phyloP scores from a whole-genome alignment of 2,888 invertebrate genomes.

The Eupithecia centaureata region DNA sequence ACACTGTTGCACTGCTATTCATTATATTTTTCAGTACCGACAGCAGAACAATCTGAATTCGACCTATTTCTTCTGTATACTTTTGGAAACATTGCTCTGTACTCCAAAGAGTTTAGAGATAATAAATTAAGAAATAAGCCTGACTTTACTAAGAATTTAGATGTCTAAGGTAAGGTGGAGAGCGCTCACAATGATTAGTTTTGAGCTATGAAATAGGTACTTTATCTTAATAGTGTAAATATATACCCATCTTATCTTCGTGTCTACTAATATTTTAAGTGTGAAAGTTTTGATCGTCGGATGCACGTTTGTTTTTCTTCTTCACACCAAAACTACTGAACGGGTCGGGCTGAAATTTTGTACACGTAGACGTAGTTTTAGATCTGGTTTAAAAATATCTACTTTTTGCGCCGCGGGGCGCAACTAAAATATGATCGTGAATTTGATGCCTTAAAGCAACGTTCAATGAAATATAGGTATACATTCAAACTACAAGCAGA shows the following conservation, averaged over 20 bases:
- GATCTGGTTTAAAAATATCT: too few relatives aligned
- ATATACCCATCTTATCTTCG: too few relatives aligned
- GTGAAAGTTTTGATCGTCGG: too few relatives aligned
- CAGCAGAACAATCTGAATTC: constrained; percentile 42
- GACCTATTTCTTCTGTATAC: neutral
- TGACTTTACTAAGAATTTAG: neutral
- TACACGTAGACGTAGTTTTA: too few relatives aligned
- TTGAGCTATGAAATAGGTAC: neutral
- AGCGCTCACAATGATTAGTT: neutral
- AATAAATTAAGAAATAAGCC: neutral
- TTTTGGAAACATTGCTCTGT: neutral
- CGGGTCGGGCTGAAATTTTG: too few relatives aligned
- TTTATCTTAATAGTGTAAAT: too few relatives aligned
- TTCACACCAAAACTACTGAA: too few relatives aligned
- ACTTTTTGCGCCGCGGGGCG: too few relatives aligned
- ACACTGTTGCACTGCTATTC: constrained; percentile 71
- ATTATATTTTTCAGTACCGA: constrained; percentile 61
- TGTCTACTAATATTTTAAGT: too few relatives aligned
- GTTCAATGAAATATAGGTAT: neutral
- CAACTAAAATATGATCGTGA: too few relatives aligned
- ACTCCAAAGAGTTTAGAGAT: neutral
- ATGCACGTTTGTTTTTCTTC: too few relatives aligned
- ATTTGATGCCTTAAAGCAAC: neutral
- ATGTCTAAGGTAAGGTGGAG: neutral
- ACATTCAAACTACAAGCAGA: neutral